Percentiles rank a stretch among this genome's conserved stretches.
Conservation (phyloP, 2,113 vertebrate species). For the Vombatus ursinus region DNA sequence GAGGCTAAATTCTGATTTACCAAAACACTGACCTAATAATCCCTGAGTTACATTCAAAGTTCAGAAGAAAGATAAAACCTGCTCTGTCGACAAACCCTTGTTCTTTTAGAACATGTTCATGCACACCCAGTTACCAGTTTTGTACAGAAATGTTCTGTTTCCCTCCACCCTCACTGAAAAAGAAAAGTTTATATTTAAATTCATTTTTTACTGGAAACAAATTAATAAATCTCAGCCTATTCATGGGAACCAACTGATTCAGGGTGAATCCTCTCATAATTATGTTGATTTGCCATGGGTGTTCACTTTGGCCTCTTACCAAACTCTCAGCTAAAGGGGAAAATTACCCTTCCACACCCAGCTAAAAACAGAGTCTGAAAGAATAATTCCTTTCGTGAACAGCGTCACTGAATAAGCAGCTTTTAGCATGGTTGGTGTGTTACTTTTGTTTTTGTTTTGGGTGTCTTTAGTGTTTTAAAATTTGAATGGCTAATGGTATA, state of each 20-base stretch:
- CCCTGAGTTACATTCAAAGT: neutral
- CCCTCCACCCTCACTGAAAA: neutral
- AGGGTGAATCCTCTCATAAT: slow-evolving; percentile 77
- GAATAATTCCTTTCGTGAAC: slow-evolving; percentile 78
- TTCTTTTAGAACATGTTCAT: neutral
- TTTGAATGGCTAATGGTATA: slow-evolving; percentile 27
- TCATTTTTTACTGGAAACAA: slow-evolving; percentile 51
- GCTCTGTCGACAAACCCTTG: neutral
- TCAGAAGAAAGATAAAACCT: neutral
- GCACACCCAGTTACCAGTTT: neutral
- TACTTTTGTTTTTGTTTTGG: neutral
- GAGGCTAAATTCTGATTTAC: neutral
- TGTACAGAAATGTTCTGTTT: neutral
- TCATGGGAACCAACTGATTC: slow-evolving; percentile 75
- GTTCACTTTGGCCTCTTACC: slow-evolving; percentile 76
- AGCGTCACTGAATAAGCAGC: slow-evolving; percentile 80
- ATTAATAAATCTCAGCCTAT: slow-evolving; percentile 50
- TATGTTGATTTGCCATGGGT: slow-evolving; percentile 75
- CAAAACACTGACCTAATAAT: neutral
- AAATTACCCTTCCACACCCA: slow-evolving; percentile 84
- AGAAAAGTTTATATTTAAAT: slow-evolving; percentile 45
- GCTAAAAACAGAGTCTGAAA: slow-evolving; percentile 79
- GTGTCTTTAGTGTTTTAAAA: slow-evolving; percentile 12
- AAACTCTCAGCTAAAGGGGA: slow-evolving; percentile 74
- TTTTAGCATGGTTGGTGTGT: slow-evolving; percentile 66